Evolutionary conservation across 1,140 invertebrate species (phyloP), one percentile per base, ranked within the genome.

Genomic region (Aphaenogaster rudis): DNA sequence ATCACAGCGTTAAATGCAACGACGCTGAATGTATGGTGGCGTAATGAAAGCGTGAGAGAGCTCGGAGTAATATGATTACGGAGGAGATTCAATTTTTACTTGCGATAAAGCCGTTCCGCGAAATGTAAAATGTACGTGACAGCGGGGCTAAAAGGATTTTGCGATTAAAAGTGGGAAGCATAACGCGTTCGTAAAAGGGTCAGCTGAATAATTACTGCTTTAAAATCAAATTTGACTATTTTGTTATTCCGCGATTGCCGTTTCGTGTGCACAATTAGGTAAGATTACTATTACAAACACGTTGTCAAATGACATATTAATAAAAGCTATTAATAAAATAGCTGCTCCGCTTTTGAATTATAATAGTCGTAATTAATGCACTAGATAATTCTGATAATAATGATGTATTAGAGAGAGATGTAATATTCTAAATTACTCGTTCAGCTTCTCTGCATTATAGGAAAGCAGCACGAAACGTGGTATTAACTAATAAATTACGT

Each of bases 11-110:
- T 82, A 82, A 82, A 82, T 74, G 80, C 67, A 74, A 74, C 42
- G 67, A 61, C 42, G 80, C 52, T 74, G 39, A 17, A 82, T 74
- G 61, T 61, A 82, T 74, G 64, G 48, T 42, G 42, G 69, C 52
- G 67, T 84, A 84, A 84, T 84, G 45, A 84, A 84, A 84, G 80
- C 80, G 54, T 57, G 80, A 84, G 80, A 76, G 69, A 84, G 80
- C 33, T 57, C 42, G 54, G 28, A 17, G 80, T 76, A 76, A 84
- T 76, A 48, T 59, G 59, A 84, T 84, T 84, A 84, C 69, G 28
- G 17, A 48, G 69, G 39, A 84, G 80, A 84, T 84, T 84, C 69
- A 84, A 84, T 84, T 84, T 84, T 84, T 84, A 57, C 69, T 76
- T 76, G 80, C 54, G 54, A 84, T 84, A 74, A 84, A 84, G 69